Conservation (phyloP, 1,140 invertebrate genomes). For the Atopsyche davidsoni region DNA sequence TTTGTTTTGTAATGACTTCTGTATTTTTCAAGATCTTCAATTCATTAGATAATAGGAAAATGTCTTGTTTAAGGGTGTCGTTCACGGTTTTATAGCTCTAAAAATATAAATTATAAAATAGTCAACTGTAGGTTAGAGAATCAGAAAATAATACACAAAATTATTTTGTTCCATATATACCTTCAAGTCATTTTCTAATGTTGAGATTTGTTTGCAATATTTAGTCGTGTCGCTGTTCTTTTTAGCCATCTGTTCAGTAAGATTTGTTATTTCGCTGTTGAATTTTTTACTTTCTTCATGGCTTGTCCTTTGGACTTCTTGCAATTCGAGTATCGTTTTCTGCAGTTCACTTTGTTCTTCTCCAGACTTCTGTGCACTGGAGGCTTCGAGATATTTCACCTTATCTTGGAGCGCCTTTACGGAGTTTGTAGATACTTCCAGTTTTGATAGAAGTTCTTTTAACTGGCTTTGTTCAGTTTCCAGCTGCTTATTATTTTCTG, state of each 20-base stretch:
- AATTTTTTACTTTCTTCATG: slow-evolving; percentile 33
- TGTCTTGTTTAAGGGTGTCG: slow-evolving; percentile 19
- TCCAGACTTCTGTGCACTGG: slow-evolving; percentile 34
- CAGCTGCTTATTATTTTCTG: slow-evolving; percentile 46
- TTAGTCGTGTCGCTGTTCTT: slow-evolving; percentile 40
- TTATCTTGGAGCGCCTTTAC: slow-evolving; percentile 41
- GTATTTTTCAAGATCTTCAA: slow-evolving; percentile 20
- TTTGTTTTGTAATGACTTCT: slow-evolving; percentile 14
- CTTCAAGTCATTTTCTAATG: slow-evolving; percentile 42
- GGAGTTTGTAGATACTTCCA: slow-evolving; percentile 38
- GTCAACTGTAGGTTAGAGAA: not conserved
- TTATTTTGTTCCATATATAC: slow-evolving; percentile 31
- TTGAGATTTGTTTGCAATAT: slow-evolving; percentile 38
- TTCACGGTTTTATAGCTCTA: slow-evolving; percentile 18
- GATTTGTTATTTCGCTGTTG: slow-evolving; percentile 37
- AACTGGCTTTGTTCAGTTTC: slow-evolving; percentile 43
- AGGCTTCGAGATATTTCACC: slow-evolving; percentile 39
- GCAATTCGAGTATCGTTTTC: slow-evolving; percentile 41
- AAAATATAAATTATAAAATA: slow-evolving; percentile 3
- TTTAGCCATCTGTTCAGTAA: slow-evolving; percentile 38
- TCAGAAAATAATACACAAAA: not conserved
- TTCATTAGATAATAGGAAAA: slow-evolving; percentile 17
- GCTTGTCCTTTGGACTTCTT: slow-evolving; percentile 36
- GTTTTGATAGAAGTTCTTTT: slow-evolving; percentile 39
- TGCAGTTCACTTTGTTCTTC: slow-evolving; percentile 39